phyloP scores from a whole-genome alignment of 2,888 invertebrate species.

The Omphaloscelis lunosa region DNA sequence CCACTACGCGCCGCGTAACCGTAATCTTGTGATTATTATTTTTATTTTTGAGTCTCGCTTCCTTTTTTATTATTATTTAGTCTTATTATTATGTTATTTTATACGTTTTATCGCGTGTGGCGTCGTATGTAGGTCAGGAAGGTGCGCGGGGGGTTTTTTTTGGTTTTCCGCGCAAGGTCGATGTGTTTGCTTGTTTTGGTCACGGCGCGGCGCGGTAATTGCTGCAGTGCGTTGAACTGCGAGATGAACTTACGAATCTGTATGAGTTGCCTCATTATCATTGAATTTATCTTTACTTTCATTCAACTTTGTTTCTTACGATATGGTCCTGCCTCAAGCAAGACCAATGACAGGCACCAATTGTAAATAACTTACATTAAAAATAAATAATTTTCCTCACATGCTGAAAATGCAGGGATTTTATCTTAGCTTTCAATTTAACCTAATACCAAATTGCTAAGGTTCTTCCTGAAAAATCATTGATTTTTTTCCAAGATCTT shows the following conservation, averaged over 20 bases:
- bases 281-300: slow-evolving; percentile 45
- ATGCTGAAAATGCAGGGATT: neutral
- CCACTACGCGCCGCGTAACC: slow-evolving; percentile 81
- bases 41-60: slow-evolving; percentile 84
- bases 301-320: slow-evolving; percentile 14
- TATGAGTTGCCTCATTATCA: slow-evolving; percentile 45
- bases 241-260: slow-evolving; percentile 51
- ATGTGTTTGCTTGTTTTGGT: slow-evolving; percentile 78
- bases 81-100: slow-evolving; percentile 85
- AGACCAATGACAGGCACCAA: neutral
- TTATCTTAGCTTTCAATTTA: neutral
- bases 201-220: slow-evolving; percentile 63
- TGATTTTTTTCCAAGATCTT: neutral
- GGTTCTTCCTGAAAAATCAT: neutral
- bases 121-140: slow-evolving; percentile 89
- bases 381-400: neutral
- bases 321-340: neutral
- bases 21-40: slow-evolving; percentile 89
- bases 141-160: slow-evolving; percentile 80
- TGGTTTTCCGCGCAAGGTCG: slow-evolving; percentile 88
- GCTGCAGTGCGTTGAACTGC: slow-evolving; percentile 74
- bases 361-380: neutral
- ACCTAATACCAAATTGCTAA: neutral
- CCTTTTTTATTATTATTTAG: slow-evolving; percentile 87
- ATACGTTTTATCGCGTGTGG: slow-evolving; percentile 84